phyloP scores from a whole-genome alignment of 2,797 vertebrate species.

The Leptatherina wallacei region DNA sequence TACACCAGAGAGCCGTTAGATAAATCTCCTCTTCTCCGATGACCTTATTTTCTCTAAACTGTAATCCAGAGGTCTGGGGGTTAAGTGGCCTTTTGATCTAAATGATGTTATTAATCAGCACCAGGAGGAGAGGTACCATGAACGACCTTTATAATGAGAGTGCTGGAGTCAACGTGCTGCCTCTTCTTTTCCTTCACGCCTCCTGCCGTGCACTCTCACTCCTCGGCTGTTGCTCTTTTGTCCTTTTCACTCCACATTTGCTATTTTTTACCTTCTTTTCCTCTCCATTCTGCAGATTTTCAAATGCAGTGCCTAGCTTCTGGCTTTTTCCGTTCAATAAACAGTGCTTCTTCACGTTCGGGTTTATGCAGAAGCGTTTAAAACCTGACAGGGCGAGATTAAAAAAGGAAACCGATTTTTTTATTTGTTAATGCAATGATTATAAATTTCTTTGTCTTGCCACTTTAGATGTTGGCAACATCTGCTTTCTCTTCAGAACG shows the following conservation, averaged over 20 bases:
- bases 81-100: slow-evolving; percentile 63
- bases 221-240: slow-evolving; percentile 15
- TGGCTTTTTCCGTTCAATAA: no score
- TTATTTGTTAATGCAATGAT: no score
- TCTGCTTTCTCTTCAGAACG: no score
- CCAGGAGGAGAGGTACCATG: slow-evolving; percentile 46
- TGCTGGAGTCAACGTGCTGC: slow-evolving; percentile 45
- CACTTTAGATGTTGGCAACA: no score
- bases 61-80: slow-evolving; percentile 40
- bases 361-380: no score
- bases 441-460: no score
- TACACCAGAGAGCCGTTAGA: not conserved
- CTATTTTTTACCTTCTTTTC: not conserved
- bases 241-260: not conserved
- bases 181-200: slow-evolving; percentile 25
- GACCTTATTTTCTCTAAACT: slow-evolving; percentile 53
- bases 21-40: slow-evolving; percentile 12
- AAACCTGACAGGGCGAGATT: no score
- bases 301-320: no score
- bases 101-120: slow-evolving; percentile 63
- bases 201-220: slow-evolving; percentile 14
- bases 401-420: no score
- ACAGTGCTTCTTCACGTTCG: no score
- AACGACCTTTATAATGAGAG: slow-evolving; percentile 71
- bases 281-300: not conserved